These are phyloP conservation scores for Dreissena rostriformis DNA, from an alignment of 1,140 invertebrate genomes.

Conservation along the genomic window DNA sequence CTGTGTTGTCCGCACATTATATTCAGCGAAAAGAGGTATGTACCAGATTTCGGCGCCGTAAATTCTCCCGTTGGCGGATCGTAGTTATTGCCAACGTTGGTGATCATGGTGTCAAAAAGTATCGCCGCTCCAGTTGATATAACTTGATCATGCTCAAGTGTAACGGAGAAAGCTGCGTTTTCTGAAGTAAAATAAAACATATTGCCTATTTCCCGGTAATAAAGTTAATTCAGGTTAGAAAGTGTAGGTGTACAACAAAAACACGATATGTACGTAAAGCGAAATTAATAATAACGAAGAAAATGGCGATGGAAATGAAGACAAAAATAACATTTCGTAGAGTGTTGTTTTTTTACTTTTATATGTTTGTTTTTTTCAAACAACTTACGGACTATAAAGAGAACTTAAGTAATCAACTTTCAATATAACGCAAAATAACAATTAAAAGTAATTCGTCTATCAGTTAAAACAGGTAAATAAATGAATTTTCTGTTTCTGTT, in stretches of 20 bases:
- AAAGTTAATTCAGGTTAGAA: neutral
- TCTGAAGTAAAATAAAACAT: neutral
- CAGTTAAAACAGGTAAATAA: too few relatives aligned
- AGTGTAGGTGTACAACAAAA: neutral
- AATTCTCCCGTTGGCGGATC: constrained; percentile 36
- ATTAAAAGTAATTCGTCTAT: too few relatives aligned
- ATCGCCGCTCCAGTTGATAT: neutral
- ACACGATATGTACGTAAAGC: neutral
- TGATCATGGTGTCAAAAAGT: constrained; percentile 14
- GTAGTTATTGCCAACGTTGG: constrained; percentile 50
- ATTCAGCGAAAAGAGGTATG: constrained; percentile 48
- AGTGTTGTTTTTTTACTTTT: too few relatives aligned
- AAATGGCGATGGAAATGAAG: neutral
- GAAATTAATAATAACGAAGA: neutral
- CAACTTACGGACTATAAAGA: too few relatives aligned
- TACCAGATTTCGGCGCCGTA: constrained; percentile 24
- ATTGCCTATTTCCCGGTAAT: neutral
- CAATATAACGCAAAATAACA: too few relatives aligned
- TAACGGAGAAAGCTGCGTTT: constrained; percentile 5
- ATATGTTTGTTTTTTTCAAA: too few relatives aligned
- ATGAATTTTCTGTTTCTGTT: too few relatives aligned
- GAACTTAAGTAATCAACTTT: too few relatives aligned
- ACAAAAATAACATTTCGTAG: too few relatives aligned
- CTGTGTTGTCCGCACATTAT: neutral
- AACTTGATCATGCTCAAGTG: neutral